Evolutionary conservation across 2,113 vertebrate genomes (phyloP), one percentile per base, ranked within the genome.

Genomic region (Mugil cephalus): DNA sequence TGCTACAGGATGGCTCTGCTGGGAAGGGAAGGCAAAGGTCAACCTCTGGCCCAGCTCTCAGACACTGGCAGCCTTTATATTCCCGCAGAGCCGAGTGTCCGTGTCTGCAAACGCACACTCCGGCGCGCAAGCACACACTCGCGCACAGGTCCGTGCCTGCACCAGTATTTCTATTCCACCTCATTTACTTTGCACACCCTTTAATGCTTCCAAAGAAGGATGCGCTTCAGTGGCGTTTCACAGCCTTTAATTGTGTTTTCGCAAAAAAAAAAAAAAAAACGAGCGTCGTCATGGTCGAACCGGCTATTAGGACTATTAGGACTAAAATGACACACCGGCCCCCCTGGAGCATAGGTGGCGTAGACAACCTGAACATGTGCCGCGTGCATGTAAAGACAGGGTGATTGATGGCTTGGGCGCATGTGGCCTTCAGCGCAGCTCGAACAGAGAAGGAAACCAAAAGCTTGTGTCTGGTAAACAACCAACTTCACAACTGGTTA

Each of bases 1-100:
- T 30, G 61, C 87, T 88, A 66, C 79, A 87, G 74, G 76, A 88
- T 12, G 72, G 47, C 78, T 80, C 63, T 90, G 83, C 87, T 80
- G 88, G 88, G 88, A 89, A 87, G 80, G 19, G 36, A 51, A 66
- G 79, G 69, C 82, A 89, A 84, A 89, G 91, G 89, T 92, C 89
- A 84, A 30, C 66, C 19, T 53, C 47, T 60, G 78, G 69, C 65
- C 67, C 55, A 13, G 17, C 70, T 88, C 77, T 77, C 59, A 87
- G 70, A 91, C 90, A 93, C 86, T 64, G 73, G 79, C 52, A 42
- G 70, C 61, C 88, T 93, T 92, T 90, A 88, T 93, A 18, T 72
- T 83, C 52, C 65, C 60, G 78, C 51, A 70, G 50, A 75, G 51
- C 55, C 72, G 56, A 55, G 47, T 36, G 59, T 82, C 48, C 39